Evolutionary conservation across 2,888 invertebrate species (phyloP).

Genomic region (Trisateles emortualis): DNA sequence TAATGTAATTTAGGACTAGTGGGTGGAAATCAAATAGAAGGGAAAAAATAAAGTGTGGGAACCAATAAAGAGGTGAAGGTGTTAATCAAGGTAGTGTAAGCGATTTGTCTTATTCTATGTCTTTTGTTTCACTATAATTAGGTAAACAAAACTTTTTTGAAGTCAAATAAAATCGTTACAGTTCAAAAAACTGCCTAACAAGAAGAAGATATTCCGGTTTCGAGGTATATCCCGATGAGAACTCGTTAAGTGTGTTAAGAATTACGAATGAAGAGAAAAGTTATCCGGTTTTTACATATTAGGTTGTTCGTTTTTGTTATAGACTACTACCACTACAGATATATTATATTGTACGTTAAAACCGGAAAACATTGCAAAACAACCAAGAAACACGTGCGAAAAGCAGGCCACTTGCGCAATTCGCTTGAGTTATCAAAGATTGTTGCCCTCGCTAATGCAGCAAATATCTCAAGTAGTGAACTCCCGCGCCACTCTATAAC

Average conservation of each 20-base stretch:
- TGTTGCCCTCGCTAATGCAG: constrained; percentile 74
- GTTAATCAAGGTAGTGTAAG: constrained; percentile 49
- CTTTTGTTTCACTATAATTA: constrained; percentile 8
- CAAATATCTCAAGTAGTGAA: constrained; percentile 56
- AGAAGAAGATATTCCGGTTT: neutral
- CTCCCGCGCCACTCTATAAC: constrained; percentile 68
- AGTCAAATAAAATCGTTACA: neutral
- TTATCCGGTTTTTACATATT: neutral
- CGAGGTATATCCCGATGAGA: too few species aligned
- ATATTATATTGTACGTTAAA: constrained; percentile 47
- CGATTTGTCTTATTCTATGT: constrained; percentile 29
- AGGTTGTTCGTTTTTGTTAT: neutral
- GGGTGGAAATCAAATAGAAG: constrained; percentile 41
- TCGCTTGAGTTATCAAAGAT: constrained; percentile 73
- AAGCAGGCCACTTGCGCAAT: constrained; percentile 78
- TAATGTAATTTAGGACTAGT: constrained; percentile 32
- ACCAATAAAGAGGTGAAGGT: constrained; percentile 58
- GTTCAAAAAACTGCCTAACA: neutral
- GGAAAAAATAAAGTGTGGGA: constrained; percentile 49
- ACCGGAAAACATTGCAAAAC: constrained; percentile 72
- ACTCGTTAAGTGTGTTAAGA: neutral
- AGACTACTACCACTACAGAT: neutral
- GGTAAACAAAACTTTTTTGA: neutral
- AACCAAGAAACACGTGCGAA: constrained; percentile 74
- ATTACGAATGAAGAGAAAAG: neutral